These are phyloP conservation scores for Meteorus cinctellus DNA, from an alignment of 2,888 invertebrate genomes.

Conservation along the genomic window DNA sequence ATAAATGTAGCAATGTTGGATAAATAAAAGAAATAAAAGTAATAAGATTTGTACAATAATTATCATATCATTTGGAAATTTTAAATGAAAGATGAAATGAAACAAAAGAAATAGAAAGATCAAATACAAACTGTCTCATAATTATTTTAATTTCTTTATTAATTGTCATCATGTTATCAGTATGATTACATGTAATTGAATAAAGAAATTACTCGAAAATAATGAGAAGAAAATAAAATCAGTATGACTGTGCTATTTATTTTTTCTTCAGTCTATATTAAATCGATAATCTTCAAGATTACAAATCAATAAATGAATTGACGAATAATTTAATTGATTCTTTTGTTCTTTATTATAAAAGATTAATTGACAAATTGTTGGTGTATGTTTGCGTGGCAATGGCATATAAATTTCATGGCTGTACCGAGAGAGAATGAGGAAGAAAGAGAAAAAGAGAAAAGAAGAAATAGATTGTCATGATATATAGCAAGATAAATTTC, in stretches of 20 bases:
- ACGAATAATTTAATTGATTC: background rate
- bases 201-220: background rate
- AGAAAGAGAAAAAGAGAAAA: background rate
- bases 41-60: background rate
- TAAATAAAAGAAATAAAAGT: background rate
- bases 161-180: too few species aligned
- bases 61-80: background rate
- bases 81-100: background rate
- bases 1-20: background rate
- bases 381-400: background rate
- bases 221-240: background rate
- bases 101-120: background rate
- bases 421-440: too few species aligned
- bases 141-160: too few species aligned
- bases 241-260: background rate
- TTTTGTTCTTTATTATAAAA: background rate
- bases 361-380: background rate
- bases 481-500: constrained; percentile 20
- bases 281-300: constrained; percentile 23
- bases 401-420: too few species aligned
- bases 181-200: background rate
- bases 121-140: too few species aligned
- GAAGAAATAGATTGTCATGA: constrained; percentile 4
- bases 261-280: background rate
- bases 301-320: constrained; percentile 3